Evolutionary conservation across 1,140 invertebrate genomes (phyloP).

Genomic region (Drosophila willistoni): DNA sequence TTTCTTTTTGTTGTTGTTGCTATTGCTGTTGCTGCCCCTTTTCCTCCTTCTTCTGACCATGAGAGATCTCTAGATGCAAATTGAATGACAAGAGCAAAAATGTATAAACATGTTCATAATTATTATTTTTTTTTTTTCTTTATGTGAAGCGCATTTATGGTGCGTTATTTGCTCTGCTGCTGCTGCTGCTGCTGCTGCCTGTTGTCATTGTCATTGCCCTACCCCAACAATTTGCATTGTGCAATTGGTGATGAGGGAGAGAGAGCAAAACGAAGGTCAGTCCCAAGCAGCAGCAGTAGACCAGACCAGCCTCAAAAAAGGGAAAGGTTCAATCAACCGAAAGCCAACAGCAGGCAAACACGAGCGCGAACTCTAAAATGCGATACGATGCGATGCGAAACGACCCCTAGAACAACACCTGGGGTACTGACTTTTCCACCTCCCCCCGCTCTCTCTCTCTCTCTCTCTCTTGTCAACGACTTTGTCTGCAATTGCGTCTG

Average conservation of each 20-base stretch:
- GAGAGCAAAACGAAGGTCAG: constrained; percentile 5
- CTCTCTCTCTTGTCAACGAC: too few species aligned
- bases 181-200: too few species aligned
- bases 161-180: not conserved
- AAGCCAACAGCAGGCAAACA: not conserved
- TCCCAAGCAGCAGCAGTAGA: not conserved
- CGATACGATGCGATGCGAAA: too few species aligned
- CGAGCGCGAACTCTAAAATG: too few species aligned
- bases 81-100: constrained; percentile 31
- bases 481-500: too few species aligned
- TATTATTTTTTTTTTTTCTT: constrained; percentile 3
- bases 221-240: constrained; percentile 64
- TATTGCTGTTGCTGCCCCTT: not conserved
- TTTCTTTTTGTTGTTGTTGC: not conserved
- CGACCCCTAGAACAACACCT: too few species aligned
- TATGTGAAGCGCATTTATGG: not conserved
- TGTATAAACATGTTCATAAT: constrained; percentile 57
- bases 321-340: constrained; percentile 64
- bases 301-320: not conserved
- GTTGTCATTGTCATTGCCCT: constrained; percentile 36
- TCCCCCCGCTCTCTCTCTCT: too few species aligned
- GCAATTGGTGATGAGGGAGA: not conserved
- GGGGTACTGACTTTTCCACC: not conserved
- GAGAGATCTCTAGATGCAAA: constrained; percentile 50
- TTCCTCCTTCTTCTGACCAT: constrained; percentile 26